Percentiles rank a stretch among this genome's conserved stretches.
Conservation (phyloP, 2,797 vertebrate genomes). For the Capromys pilorides region DNA sequence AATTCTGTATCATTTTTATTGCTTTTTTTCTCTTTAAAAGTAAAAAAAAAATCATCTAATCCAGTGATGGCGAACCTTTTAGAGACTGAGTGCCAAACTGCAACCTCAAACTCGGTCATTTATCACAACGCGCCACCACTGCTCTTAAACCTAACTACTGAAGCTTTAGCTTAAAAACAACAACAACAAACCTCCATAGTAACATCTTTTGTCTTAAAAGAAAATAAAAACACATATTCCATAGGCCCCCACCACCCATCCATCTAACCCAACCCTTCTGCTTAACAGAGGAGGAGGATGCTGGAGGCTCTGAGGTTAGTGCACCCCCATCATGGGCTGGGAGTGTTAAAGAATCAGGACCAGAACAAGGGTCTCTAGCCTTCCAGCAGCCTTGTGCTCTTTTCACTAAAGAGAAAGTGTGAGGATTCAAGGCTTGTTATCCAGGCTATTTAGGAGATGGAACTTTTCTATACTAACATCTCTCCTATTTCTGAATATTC, state of each 20-base stretch:
- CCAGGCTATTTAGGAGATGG: no score
- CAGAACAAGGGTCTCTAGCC: not conserved
- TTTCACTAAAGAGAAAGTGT: not conserved
- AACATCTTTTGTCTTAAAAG: not conserved
- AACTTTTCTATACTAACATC: not conserved
- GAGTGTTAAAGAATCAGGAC: not conserved
- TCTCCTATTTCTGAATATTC: not conserved
- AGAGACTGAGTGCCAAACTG: not conserved
- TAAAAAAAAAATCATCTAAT: not conserved
- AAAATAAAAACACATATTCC: not conserved
- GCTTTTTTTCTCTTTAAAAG: no score
- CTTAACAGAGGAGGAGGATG: not conserved
- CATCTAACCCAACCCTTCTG: not conserved
- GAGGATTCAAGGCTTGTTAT: no score
- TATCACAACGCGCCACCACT: not conserved
- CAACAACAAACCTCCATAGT: not conserved
- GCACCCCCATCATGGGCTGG: not conserved
- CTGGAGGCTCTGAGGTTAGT: not conserved
- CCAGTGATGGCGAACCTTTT: not conserved
- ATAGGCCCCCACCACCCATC: not conserved
- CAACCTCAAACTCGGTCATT: not conserved
- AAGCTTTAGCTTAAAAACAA: not conserved
- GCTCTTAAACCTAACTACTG: not conserved
- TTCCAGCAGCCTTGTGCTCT: not conserved
- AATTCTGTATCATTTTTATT: no score